These are phyloP conservation scores for Cyclopterus lumpus DNA, from an alignment of 2,797 vertebrate genomes.

Conservation along the genomic window DNA sequence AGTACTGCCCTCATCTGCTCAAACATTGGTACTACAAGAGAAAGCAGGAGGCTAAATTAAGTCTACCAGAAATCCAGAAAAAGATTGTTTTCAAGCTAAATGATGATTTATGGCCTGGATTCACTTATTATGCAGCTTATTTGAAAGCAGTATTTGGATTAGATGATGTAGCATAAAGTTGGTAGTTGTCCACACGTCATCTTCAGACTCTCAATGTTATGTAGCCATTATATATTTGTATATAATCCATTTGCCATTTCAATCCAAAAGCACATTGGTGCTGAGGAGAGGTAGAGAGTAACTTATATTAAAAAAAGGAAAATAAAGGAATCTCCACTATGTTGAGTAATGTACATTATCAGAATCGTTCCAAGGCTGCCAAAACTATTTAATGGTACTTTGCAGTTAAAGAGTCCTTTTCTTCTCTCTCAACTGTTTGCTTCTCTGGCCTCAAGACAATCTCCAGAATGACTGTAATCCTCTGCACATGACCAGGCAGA, in stretches of 20 bases:
- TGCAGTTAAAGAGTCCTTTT: background rate
- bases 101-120: background rate
- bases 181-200: background rate
- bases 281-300: background rate
- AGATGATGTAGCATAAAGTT: background rate
- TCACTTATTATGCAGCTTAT: background rate
- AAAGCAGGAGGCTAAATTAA: background rate
- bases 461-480: background rate
- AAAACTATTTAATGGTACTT: background rate
- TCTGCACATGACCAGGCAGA: background rate
- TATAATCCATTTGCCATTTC: background rate
- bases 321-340: background rate
- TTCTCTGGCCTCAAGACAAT: background rate
- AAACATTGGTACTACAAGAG: constrained; percentile 49
- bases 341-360: background rate
- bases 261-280: background rate
- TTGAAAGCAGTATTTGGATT: background rate
- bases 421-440: background rate
- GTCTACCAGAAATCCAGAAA: background rate
- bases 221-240: background rate
- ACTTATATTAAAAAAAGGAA: background rate
- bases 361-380: background rate
- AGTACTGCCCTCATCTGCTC: constrained; percentile 59
- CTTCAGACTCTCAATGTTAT: background rate
- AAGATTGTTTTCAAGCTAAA: background rate